phyloP scores from a whole-genome alignment of 1,140 invertebrate genomes.

The Radopholus similis region DNA sequence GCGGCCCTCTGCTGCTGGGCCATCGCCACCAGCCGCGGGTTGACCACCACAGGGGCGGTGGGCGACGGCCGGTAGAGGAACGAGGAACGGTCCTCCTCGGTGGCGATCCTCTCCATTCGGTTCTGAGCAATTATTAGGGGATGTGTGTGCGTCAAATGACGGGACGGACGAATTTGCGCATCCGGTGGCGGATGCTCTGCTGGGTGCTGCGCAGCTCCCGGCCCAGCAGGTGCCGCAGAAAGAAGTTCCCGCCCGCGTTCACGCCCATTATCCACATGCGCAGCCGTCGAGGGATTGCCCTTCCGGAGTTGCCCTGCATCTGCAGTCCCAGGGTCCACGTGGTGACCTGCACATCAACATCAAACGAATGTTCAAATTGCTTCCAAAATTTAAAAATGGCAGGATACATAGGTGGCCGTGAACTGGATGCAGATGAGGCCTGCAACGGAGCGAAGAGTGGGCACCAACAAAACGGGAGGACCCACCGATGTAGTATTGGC shows the following conservation, averaged over 20 bases:
- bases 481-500: slow-evolving; percentile 47
- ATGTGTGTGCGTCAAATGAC: neutral
- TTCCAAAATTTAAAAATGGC: no score
- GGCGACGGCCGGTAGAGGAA: neutral
- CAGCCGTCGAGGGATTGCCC: slow-evolving; percentile 35
- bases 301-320: slow-evolving; percentile 53
- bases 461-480: no score
- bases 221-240: slow-evolving; percentile 45
- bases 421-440: slow-evolving; percentile 55
- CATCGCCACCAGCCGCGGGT: neutral
- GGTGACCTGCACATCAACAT: no score
- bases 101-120: neutral
- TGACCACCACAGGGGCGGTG: neutral
- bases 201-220: slow-evolving; percentile 49
- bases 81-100: neutral
- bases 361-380: no score
- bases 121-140: neutral
- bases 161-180: slow-evolving; percentile 53
- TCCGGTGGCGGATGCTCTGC: slow-evolving; percentile 49
- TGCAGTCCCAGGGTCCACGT: slow-evolving; percentile 49
- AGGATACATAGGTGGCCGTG: slow-evolving; percentile 52
- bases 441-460: neutral
- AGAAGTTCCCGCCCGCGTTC: slow-evolving; percentile 26
- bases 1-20: neutral
- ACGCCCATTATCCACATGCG: slow-evolving; percentile 48